Base-by-base conservation (phyloP, 1,140 invertebrate species). In the Tetraneura akinire region DNA sequence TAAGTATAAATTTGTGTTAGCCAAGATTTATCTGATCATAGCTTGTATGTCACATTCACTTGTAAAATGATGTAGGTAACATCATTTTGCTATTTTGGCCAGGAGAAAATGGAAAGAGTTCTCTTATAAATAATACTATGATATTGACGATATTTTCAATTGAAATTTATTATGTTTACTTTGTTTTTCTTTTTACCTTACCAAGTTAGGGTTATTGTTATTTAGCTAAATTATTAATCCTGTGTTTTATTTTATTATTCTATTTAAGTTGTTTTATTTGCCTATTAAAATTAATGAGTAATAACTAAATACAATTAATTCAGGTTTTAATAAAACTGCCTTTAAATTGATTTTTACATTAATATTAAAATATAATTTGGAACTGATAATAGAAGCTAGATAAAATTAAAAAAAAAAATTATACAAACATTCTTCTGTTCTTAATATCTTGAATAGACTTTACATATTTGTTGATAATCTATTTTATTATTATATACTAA, bases 221-320 rank as follows among this genome's bases (percentile, higher is more conserved):
- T 62, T 60, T 78, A 78, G 74, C 37, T 78, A 60, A 78, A 78
- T 60, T 78, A 78, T 62, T 62, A 62, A 78, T 62, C 16, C 37
- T 11, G 55, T 78, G 74, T 78, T 78, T 62, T 78, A 78, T 78
- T 60, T 78, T 47, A 42, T 74, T 74, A 74, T 78, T 60, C 16
- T 76, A 42, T 78, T 29, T 23, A 62, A 78, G 32, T 62, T 62
- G 74, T 62, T 78, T 62, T 78, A 62, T 26, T 60, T 47, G 55
- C 42, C 74, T 47, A 78, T 60, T 78, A 47, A 26, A 78, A 78
- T n/a, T n/a, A n/a, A n/a, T n/a, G n/a, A 23, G 32, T 71, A 60
- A 29, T 62, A 62, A 45, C 23, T 78, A 1, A 18, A 60, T 74
- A 6, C 21, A 74, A 74, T 37, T 23, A 42, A 73, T 32, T 8